A percentile compares a stretch with the other conserved stretches of the same genome.
These are phyloP conservation scores for Crotalus viridis DNA, from an alignment of 2,113 vertebrate genomes.

Conservation along the genomic window DNA sequence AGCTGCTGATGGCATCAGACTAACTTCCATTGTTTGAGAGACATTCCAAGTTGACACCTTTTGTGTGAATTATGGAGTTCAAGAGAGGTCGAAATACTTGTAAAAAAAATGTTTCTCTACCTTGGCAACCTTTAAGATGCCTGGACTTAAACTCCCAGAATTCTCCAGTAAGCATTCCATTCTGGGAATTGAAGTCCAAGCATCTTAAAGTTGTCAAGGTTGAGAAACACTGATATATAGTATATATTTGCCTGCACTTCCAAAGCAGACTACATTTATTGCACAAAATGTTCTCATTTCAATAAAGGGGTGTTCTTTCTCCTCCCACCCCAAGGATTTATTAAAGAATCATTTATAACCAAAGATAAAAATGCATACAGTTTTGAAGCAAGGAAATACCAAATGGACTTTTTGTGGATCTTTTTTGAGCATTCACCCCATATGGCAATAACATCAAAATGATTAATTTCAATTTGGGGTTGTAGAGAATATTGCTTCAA, in stretches of 20 bases:
- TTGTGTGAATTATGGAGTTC: background rate
- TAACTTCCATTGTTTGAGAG: background rate
- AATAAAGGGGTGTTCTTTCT: background rate
- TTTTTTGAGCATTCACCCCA: background rate
- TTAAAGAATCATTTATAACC: background rate
- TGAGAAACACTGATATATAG: background rate
- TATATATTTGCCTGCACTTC: background rate
- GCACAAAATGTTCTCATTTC: background rate
- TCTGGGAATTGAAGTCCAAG: background rate
- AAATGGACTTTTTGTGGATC: background rate
- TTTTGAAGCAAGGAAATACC: background rate
- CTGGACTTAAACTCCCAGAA: background rate
- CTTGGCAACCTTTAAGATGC: background rate
- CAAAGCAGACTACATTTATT: background rate
- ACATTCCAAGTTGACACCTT: background rate
- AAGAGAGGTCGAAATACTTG: background rate
- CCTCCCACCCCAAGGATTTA: background rate
- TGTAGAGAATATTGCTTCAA: background rate
- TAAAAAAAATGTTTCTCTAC: background rate
- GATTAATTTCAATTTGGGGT: background rate
- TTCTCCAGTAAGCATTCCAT: background rate
- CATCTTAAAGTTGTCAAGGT: background rate
- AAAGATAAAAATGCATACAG: background rate
- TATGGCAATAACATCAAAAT: background rate
- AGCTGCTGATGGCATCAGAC: background rate